A percentile compares a stretch with the other conserved stretches of the same genome.
These are phyloP conservation scores for Alitta virens DNA, from an alignment of 2,888 invertebrate genomes.

Conservation along the genomic window DNA sequence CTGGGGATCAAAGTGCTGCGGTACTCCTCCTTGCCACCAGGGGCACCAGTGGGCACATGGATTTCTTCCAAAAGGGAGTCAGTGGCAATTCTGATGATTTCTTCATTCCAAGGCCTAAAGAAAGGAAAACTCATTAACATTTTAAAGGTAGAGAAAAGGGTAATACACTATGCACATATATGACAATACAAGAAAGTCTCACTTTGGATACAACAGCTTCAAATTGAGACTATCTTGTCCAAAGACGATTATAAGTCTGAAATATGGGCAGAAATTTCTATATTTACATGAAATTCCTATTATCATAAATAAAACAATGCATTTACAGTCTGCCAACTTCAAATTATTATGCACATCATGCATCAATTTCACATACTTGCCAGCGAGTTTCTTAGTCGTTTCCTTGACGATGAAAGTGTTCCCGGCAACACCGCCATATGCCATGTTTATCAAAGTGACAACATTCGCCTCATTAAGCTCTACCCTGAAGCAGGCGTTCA, in stretches of 20 bases:
- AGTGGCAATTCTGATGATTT: slow-evolving; percentile 65
- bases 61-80: slow-evolving; percentile 71
- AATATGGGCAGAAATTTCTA: no score
- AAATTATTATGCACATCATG: no score
- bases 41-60: slow-evolving; percentile 72
- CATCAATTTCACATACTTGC: slow-evolving; percentile 45
- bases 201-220: no score
- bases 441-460: slow-evolving; percentile 67
- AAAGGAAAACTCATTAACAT: background rate
- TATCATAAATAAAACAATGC: no score
- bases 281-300: no score
- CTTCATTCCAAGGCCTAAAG: slow-evolving; percentile 66
- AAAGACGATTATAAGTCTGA: no score
- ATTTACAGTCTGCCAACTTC: no score
- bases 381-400: slow-evolving; percentile 64
- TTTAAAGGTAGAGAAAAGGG: no score
- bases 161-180: no score
- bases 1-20: slow-evolving; percentile 71
- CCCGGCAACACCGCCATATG: slow-evolving; percentile 93
- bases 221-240: no score
- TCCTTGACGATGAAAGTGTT: slow-evolving; percentile 73
- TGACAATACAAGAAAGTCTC: no score
- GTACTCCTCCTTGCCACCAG: slow-evolving; percentile 81
- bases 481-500: slow-evolving; percentile 77
- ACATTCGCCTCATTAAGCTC: slow-evolving; percentile 62